Evolutionary conservation across 2,888 invertebrate genomes (phyloP), one percentile per base, ranked within the genome.

Genomic region (Torymus aiolomorphi): DNA sequence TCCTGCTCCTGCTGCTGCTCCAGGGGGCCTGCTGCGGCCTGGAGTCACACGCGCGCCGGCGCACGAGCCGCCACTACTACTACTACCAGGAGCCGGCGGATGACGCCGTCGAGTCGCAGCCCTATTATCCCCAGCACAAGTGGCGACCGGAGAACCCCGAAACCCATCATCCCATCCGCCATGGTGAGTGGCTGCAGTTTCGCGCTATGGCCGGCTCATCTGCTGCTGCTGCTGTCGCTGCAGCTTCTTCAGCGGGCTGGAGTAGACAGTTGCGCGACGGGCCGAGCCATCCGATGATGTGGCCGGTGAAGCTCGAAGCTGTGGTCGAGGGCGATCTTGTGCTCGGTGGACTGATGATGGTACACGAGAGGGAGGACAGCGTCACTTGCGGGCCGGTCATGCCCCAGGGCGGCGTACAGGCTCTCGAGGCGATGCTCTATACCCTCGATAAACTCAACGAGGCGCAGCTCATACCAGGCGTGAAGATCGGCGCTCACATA

Each of bases 281-380:
- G 12, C 1, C 66, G 20, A 24, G 54, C 13, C 31, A 51, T 12
- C 59, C 54, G 18, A 18, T 74, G 12, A 11, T 76, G 57, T 96
- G 96, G 97, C 97, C 97, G 0, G 94, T 96, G 3, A 97, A 97
- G 87, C 93, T 95, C 87, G 96, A 97, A 85, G 96, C 97, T 0
- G 94, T 95, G 8, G 94, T 97, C 66, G 96, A 97, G 88, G 82
- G 82, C 12, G 96, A 97, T 87, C 92, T 98, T 63, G 93, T 97
- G 11, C 92, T 98, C 1, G 98, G 98, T 5, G 98, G 97, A 0
- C 91, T 98, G 66, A 97, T 98, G 96, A 98, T 98, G 96, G 95
- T 98, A 0, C 98, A 98, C 88, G 97, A 97, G 87, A 92, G 98
- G 31, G 96, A 96, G 84, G 97, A 97, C 85, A 94, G 94, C 66